phyloP scores from a whole-genome alignment of 2,888 invertebrate genomes.

The Epirrhoe tristata region DNA sequence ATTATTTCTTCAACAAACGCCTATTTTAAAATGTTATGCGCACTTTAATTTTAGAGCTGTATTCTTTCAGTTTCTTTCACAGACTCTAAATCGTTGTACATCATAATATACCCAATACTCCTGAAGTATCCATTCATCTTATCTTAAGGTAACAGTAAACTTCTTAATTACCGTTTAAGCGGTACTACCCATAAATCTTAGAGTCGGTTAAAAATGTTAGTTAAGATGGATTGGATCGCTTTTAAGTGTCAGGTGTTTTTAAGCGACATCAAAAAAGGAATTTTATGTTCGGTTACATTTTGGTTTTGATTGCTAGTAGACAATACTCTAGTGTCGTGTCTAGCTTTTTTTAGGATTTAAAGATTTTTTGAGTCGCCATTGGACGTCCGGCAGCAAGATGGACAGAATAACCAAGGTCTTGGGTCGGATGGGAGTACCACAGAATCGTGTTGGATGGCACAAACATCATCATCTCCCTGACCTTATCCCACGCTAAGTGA shows the following conservation, averaged over 20 bases:
- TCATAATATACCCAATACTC: slow-evolving; percentile 36
- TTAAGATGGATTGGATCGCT: slow-evolving; percentile 26
- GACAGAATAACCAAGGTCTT: too few species aligned
- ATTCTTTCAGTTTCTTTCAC: background rate
- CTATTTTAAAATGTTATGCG: too few species aligned
- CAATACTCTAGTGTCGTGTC: background rate
- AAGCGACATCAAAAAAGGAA: background rate
- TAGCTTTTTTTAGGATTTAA: too few species aligned
- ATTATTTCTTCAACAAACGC: too few species aligned
- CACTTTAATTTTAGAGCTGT: background rate
- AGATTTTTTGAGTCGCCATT: too few species aligned
- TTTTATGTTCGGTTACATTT: too few species aligned
- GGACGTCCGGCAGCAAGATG: too few species aligned
- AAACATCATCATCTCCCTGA: too few species aligned
- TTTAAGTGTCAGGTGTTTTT: slow-evolving; percentile 16
- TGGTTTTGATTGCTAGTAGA: background rate
- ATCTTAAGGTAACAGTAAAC: slow-evolving; percentile 47
- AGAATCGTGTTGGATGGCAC: too few species aligned
- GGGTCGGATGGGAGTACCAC: too few species aligned
- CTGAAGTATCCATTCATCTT: slow-evolving; percentile 43
- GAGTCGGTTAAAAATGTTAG: slow-evolving; percentile 36
- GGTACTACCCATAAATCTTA: slow-evolving; percentile 40
- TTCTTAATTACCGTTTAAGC: slow-evolving; percentile 55
- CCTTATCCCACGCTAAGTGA: too few species aligned
- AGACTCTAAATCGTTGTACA: slow-evolving; percentile 10